These are phyloP conservation scores for Pangasius macronema DNA, from an alignment of 2,797 vertebrate species.

Conservation along the genomic window DNA sequence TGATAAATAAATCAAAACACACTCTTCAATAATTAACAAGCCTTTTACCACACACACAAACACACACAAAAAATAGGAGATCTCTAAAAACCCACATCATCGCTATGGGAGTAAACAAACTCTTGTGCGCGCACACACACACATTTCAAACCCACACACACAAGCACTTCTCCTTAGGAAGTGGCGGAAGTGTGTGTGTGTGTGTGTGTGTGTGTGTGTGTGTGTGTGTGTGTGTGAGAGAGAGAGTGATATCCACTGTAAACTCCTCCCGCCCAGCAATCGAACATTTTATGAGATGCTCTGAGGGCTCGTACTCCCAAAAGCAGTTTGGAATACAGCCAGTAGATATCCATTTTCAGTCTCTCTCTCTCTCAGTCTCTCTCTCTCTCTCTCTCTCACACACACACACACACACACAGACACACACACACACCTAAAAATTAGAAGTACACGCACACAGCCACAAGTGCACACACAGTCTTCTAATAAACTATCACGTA, in stretches of 20 bases:
- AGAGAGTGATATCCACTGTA: slow-evolving; percentile 21
- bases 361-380: neutral
- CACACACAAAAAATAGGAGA: neutral
- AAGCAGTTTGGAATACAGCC: slow-evolving; percentile 56
- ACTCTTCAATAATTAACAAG: slow-evolving; percentile 59
- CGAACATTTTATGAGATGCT: slow-evolving; percentile 51
- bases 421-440: neutral
- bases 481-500: neutral
- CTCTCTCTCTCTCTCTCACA: neutral
- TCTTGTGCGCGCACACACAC: neutral
- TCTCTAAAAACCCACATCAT: slow-evolving; percentile 3
- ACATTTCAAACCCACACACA: slow-evolving; percentile 1
- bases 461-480: neutral
- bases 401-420: slow-evolving; percentile 3
- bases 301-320: slow-evolving; percentile 47
- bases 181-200: neutral
- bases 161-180: neutral
- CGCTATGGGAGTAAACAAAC: slow-evolving; percentile 32
- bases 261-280: slow-evolving; percentile 48
- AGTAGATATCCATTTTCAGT: slow-evolving; percentile 16
- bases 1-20: slow-evolving; percentile 62
- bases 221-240: neutral
- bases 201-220: slow-evolving; percentile 35
- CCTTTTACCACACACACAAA: slow-evolving; percentile 29
- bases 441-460: neutral